These are phyloP conservation scores for Tiliacea citrago DNA, from an alignment of 2,888 invertebrate genomes.

Conservation along the genomic window DNA sequence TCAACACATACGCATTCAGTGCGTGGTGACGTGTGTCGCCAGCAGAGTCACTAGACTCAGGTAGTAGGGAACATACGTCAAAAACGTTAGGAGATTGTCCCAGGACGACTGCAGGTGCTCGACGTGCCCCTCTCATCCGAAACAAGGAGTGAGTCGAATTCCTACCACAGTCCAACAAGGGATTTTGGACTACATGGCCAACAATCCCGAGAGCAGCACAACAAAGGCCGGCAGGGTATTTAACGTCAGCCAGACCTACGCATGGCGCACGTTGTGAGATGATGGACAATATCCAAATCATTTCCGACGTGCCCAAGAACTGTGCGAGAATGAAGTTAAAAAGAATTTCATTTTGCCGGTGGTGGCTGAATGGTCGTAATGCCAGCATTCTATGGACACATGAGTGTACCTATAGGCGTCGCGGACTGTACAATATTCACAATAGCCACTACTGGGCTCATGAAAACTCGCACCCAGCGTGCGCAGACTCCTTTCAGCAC, in stretches of 20 bases:
- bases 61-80: no score
- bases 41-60: no score
- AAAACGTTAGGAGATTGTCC: no score
- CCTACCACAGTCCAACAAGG: slow-evolving; percentile 13
- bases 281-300: neutral
- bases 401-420: slow-evolving; percentile 4
- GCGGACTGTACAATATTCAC: neutral
- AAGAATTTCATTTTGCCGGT: neutral
- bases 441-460: no score
- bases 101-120: no score
- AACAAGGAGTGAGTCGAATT: no score
- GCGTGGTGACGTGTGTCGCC: no score
- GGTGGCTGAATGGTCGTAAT: neutral
- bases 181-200: neutral
- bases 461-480: no score
- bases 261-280: neutral
- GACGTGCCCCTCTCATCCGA: no score
- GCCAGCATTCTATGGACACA: neutral
- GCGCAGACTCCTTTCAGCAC: no score
- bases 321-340: neutral
- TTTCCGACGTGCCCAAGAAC: neutral
- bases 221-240: neutral
- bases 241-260: slow-evolving; percentile 7
- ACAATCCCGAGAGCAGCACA: neutral
- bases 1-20: no score